phyloP scores from a whole-genome alignment of 2,113 vertebrate genomes.

The Pomatorhinus ruficollis region DNA sequence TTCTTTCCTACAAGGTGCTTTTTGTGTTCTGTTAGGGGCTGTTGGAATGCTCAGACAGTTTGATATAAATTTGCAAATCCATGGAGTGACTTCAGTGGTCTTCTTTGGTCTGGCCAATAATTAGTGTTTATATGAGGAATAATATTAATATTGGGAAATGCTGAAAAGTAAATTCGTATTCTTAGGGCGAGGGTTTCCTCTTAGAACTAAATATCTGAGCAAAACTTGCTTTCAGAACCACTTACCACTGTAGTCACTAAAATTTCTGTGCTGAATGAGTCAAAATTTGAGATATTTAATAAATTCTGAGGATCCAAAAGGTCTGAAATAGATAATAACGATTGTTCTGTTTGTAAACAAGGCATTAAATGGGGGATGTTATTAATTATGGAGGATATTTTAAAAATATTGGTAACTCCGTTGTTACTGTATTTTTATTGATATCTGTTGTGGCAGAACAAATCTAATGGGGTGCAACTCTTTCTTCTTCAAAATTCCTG shows the following conservation, averaged over 20 bases:
- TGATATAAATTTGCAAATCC: not conserved
- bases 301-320: not conserved
- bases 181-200: not conserved
- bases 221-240: not conserved
- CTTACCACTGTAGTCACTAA: fast-evolving
- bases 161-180: not conserved
- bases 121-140: not conserved
- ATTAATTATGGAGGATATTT: not conserved
- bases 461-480: fast-evolving
- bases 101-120: not conserved
- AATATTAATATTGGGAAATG: not conserved
- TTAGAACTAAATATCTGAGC: not conserved
- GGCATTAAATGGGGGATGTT: not conserved
- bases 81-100: not conserved
- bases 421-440: not conserved
- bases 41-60: not conserved
- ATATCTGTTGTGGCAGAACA: not conserved
- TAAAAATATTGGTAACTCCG: fast-evolving
- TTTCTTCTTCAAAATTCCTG: not conserved
- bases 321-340: not conserved
- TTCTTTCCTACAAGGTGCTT: not conserved
- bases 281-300: not conserved
- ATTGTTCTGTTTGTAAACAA: not conserved
- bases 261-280: not conserved
- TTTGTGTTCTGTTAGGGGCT: not conserved